Base-by-base conservation (phyloP, 2,113 vertebrate species). In the Hirundichthys speculiger region DNA sequence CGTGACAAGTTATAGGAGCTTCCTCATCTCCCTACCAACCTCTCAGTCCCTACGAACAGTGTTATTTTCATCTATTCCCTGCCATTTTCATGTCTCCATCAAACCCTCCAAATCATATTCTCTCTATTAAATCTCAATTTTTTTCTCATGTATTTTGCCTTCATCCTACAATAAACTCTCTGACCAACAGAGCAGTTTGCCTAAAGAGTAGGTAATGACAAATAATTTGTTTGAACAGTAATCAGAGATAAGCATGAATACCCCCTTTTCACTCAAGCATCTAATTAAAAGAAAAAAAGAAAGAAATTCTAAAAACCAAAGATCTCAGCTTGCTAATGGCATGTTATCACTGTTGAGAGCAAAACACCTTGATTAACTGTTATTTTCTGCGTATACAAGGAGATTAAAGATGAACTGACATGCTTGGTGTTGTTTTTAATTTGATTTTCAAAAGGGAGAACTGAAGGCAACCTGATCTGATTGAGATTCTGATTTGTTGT, bases 251-350 rank as follows among this genome's bases (percentile, higher is more conserved):
- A 89, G n/a, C 30, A 43, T 43, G 22, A 4, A 72, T 68, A 53
- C 30, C 43, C 58, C 22, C 30, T 56, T 53, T 59, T 20, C 50
- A 52, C 47, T 86, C 72, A 86, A 76, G 67, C 74, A 67, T 67
- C 58, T 84, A 82, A 91, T 90, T 77, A 86, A 77, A 83, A 78
- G 27, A 38, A 50, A 22, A 73, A 21, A 52, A 40, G 14, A 38
- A 25, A 59, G 62, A 50, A 71, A 78, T 61, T 54, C 52, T 2
- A 67, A 77, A 71, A 75, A 83, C 83, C 67, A 81, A 75, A 77
- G 57, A 71, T 64, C 57, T 48, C 57, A 48, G 19, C 67, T 63
- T 55, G n/a, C 24, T 71, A 56, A 80, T 69, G 61, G 64, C 13
- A 19, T 70, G 57, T 52, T 75, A 67, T 69, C 82, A 66, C 58